These are phyloP conservation scores for Heliornis fulica DNA, from an alignment of 2,113 vertebrate genomes.

Conservation along the genomic window DNA sequence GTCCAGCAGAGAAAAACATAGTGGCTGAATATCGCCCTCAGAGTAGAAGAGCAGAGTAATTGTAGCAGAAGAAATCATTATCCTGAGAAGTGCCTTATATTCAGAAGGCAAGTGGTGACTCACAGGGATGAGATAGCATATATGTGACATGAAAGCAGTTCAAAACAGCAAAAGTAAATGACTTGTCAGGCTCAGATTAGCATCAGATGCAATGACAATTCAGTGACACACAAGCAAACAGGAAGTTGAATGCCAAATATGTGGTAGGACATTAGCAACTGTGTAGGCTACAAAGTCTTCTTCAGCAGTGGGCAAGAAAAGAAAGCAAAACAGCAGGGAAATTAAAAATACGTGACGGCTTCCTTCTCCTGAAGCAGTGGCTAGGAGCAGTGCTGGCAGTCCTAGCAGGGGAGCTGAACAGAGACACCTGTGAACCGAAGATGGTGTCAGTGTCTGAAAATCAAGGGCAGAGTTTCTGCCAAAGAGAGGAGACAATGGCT, in stretches of 20 bases:
- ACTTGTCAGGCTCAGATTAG: not conserved
- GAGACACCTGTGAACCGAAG: not conserved
- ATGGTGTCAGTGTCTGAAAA: not conserved
- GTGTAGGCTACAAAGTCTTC: not conserved
- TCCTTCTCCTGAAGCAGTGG: not conserved
- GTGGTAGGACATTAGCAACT: not conserved
- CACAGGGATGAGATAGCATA: not conserved
- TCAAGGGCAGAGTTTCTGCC: not conserved
- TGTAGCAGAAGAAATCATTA: not conserved
- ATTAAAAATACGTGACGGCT: not conserved
- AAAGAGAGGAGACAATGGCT: not conserved
- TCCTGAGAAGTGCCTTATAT: not conserved
- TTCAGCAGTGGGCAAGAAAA: not conserved
- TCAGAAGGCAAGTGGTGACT: not conserved
- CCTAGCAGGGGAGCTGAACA: not conserved
- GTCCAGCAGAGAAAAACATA: not conserved
- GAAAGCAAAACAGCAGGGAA: not conserved
- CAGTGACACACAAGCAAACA: not conserved
- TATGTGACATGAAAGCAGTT: conserved; percentile 31
- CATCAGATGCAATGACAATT: not conserved
- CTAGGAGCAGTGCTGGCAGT: not conserved
- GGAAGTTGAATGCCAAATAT: not conserved
- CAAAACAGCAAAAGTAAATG: not conserved
- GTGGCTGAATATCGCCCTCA: not conserved
- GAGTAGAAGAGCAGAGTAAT: not conserved